These are phyloP conservation scores for Dromas ardeola DNA, from an alignment of 2,113 vertebrate genomes.

Conservation along the genomic window DNA sequence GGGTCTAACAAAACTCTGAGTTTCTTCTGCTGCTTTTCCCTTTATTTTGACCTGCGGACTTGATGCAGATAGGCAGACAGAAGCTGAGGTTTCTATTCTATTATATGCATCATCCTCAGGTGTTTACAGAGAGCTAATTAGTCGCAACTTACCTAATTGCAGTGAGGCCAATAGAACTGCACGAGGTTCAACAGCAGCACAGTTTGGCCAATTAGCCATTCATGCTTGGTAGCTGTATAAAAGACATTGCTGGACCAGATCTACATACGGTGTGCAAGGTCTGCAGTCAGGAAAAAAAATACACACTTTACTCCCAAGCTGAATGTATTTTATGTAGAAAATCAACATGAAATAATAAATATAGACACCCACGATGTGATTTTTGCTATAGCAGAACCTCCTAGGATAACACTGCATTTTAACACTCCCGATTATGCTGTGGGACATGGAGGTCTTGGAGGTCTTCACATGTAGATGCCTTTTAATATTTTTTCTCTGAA, in stretches of 20 bases:
- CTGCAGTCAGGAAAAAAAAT: not conserved
- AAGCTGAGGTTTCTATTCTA: not conserved
- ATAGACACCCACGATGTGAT: not conserved
- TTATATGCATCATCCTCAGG: not conserved
- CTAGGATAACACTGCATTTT: not conserved
- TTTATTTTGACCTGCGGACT: not conserved
- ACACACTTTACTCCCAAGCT: not conserved
- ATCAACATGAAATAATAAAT: not conserved
- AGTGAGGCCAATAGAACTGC: not conserved
- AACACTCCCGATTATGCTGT: not conserved
- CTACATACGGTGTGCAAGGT: not conserved
- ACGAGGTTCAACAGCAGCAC: not conserved
- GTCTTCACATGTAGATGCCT: not conserved
- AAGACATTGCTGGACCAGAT: accelerated
- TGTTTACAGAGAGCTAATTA: constrained; percentile 35
- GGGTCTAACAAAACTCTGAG: not conserved
- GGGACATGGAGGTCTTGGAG: not conserved
- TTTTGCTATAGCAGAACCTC: not conserved
- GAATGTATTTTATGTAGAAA: not conserved
- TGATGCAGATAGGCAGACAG: not conserved
- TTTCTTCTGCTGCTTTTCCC: not conserved
- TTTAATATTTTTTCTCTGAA: not conserved
- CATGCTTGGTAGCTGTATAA: not conserved
- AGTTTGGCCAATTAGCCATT: not conserved
- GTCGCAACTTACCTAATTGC: not conserved